Evolutionary conservation across 2,797 vertebrate species (phyloP), one percentile per base, ranked within the genome.

Genomic region (Lacerta viridis): DNA sequence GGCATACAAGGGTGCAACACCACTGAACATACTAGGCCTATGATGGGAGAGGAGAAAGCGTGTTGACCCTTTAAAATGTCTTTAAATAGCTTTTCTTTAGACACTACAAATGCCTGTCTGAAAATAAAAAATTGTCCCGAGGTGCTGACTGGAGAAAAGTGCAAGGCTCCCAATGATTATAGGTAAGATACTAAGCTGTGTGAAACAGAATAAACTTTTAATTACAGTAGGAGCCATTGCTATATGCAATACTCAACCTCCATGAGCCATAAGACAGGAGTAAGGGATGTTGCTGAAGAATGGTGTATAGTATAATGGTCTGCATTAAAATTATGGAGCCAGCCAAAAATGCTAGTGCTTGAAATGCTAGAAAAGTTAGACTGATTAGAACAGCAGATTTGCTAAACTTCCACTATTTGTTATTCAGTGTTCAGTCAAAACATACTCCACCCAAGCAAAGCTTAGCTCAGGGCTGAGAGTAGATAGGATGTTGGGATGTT

Each of bases 331-430:
- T 25, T 64, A 78, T 29, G 92, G 90, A 91, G 92, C 92, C 90
- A 93, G 89, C 78, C 92, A 90, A 84, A 77, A 84, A 90, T 74
- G 66, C 55, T 84, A 92, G 88, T 90, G 59, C 79, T 76, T 88
- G 25, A 75, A 92, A 68, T 90, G n/a, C 0, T 0, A 80, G 88
- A 91, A 94, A 94, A 93, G 92, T 93, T 92, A 93, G 92, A 90
- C 90, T 93, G 85, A 64, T 55, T 90, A 93, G 93, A 94, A 93
- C 0, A 69, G 75, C 81, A 78, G 92, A 93, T 88, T 93, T 89
- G 89, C 91, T 94, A 91, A 92, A 95, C 90, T 83, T 90, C 79
- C 90, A 80, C 92, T 85, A 88, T 74, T 84, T 88, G 55, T 2
- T 36, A 18, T 20, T 29, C 85, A 81, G 81, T 80, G 81, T 90